phyloP scores from a whole-genome alignment of 2,888 invertebrate genomes.

The Dioctria rufipes region DNA sequence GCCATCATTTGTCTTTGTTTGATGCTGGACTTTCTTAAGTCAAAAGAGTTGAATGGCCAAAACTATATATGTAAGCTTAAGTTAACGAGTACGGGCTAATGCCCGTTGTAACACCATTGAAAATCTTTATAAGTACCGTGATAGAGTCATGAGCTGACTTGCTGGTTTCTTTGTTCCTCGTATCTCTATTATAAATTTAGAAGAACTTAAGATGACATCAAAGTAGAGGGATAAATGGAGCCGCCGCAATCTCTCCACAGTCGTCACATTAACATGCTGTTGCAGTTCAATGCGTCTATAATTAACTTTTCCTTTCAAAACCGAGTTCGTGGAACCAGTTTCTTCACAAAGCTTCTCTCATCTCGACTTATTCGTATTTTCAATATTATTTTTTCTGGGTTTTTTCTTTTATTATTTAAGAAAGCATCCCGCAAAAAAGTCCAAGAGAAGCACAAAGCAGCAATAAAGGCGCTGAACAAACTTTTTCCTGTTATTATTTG shows the following conservation, averaged over 20 bases:
- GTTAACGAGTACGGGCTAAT: neutral
- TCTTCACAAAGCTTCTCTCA: conserved; percentile 7
- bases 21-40: neutral
- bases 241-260: neutral
- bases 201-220: conserved; percentile 17
- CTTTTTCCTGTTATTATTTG: neutral
- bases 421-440: conserved; percentile 15
- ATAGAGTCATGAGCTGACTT: conserved; percentile 10
- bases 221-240: conserved; percentile 8
- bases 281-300: conserved; percentile 25
- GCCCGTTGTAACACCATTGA: conserved; percentile 8
- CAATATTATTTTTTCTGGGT: neutral
- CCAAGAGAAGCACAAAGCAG: neutral
- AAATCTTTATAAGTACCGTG: neutral
- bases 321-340: conserved; percentile 45
- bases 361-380: neutral
- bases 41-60: neutral
- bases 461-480: conserved; percentile 16
- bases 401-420: conserved; percentile 23
- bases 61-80: neutral
- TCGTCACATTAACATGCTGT: neutral
- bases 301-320: conserved; percentile 44
- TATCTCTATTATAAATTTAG: conserved; percentile 18
- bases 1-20: neutral
- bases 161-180: conserved; percentile 2